Evolutionary conservation across 2,113 vertebrate species (phyloP).

Genomic region (Hyperopisus bebe): DNA sequence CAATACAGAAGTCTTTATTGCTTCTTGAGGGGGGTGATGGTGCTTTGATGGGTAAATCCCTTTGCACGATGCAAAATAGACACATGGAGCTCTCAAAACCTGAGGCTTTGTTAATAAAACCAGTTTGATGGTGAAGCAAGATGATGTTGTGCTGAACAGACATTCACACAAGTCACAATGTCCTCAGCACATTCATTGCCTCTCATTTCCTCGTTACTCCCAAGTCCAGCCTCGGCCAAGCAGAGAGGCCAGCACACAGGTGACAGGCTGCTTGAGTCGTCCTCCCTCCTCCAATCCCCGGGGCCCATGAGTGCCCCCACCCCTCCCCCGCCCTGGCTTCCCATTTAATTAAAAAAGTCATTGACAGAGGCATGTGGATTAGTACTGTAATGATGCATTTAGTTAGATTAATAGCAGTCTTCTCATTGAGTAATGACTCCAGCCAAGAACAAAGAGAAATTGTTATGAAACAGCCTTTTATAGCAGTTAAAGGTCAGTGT

Average conservation of each 20-base stretch:
- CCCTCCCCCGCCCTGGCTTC: slow-evolving; percentile 69
- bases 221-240: slow-evolving; percentile 49
- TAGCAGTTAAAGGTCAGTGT: slow-evolving; percentile 72
- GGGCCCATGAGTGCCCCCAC: slow-evolving; percentile 68
- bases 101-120: slow-evolving; percentile 38
- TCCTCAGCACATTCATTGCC: not conserved
- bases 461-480: slow-evolving; percentile 77
- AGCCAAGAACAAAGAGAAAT: slow-evolving; percentile 81
- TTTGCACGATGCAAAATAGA: not conserved
- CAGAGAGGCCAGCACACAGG: slow-evolving; percentile 69
- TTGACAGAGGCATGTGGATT: slow-evolving; percentile 90
- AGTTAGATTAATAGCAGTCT: slow-evolving; percentile 81
- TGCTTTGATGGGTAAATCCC: not conserved
- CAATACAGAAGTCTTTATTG: not conserved
- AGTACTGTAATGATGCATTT: slow-evolving; percentile 82
- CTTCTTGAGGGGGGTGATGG: not conserved
- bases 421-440: slow-evolving; percentile 73
- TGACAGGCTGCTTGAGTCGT: slow-evolving; percentile 64
- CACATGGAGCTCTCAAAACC: too few species aligned
- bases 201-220: slow-evolving; percentile 7
- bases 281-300: slow-evolving; percentile 69
- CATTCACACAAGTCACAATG: slow-evolving; percentile 7
- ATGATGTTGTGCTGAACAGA: not conserved
- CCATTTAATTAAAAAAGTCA: slow-evolving; percentile 95
- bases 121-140: slow-evolving; percentile 38